Conservation (phyloP, 2,888 invertebrate genomes). For the Villa cingulata region DNA sequence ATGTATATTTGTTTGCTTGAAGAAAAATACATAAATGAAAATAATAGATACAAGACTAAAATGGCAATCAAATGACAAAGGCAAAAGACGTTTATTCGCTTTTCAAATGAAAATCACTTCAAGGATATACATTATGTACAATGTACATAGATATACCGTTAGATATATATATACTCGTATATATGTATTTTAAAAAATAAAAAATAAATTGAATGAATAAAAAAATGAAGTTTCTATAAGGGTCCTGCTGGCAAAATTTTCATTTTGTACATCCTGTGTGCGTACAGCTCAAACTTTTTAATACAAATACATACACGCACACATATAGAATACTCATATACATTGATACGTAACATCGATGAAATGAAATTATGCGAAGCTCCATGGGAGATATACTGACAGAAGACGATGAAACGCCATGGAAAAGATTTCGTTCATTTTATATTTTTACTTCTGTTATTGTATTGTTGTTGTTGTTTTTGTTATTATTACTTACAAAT, state of each 20-base stretch:
- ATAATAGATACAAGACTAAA: background rate
- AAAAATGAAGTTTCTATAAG: slow-evolving; percentile 2
- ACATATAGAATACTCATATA: background rate
- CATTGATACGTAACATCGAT: background rate
- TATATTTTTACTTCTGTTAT: no score
- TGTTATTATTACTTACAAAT: no score
- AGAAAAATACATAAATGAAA: no score
- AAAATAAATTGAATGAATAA: no score
- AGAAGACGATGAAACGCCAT: slow-evolving; percentile 1
- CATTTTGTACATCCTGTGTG: slow-evolving; percentile 7
- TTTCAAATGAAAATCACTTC: slow-evolving; percentile 6
- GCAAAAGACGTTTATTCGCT: background rate
- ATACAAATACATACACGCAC: background rate
- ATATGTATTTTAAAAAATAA: no score
- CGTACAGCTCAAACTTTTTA: background rate
- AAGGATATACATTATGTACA: background rate
- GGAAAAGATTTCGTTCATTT: background rate
- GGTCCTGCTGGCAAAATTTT: slow-evolving; percentile 9
- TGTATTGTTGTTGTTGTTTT: slow-evolving; percentile 3
- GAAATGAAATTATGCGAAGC: slow-evolving; percentile 9
- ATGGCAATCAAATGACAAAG: slow-evolving; percentile 8
- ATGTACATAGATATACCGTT: no score
- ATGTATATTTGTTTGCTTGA: no score
- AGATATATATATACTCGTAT: no score
- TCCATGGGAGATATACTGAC: slow-evolving; percentile 3